A percentile compares a stretch with the other conserved stretches of the same genome.
These are phyloP conservation scores for Onchidella celtica DNA, from an alignment of 2,888 invertebrate genomes.

Conservation along the genomic window DNA sequence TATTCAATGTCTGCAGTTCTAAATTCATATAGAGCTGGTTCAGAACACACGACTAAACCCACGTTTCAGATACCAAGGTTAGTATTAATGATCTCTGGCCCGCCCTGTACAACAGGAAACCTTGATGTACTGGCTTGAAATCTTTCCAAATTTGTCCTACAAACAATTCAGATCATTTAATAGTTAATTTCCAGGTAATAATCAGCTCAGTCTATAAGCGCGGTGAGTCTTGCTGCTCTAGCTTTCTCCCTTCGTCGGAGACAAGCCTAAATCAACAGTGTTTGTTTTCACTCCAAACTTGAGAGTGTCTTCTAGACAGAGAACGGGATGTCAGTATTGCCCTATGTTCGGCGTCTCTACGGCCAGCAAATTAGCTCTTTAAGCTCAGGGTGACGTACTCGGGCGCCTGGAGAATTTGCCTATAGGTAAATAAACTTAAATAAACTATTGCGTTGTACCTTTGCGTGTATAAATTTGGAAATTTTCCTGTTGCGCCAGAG, in stretches of 20 bases:
- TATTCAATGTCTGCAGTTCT: no score
- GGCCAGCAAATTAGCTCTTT: not conserved
- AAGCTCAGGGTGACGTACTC: not conserved
- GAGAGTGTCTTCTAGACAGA: not conserved
- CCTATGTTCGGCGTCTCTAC: not conserved
- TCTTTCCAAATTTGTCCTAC: not conserved
- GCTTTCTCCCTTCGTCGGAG: not conserved
- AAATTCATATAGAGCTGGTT: no score
- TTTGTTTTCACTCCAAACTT: not conserved
- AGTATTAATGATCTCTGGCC: no score
- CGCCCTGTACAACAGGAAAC: no score
- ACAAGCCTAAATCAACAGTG: not conserved
- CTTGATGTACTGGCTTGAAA: not conserved
- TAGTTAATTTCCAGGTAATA: not conserved
- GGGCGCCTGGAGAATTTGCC: not conserved
- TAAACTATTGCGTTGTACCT: not conserved
- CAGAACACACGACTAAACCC: no score
- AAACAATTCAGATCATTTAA: not conserved
- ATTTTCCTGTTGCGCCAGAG: no score
- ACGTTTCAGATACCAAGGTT: no score
- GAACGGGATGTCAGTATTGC: not conserved
- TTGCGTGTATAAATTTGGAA: no score
- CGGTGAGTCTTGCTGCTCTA: not conserved
- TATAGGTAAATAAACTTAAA: not conserved
- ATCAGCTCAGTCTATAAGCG: not conserved